phyloP scores from a whole-genome alignment of 2,797 vertebrate genomes.

The Meda fulgida region DNA sequence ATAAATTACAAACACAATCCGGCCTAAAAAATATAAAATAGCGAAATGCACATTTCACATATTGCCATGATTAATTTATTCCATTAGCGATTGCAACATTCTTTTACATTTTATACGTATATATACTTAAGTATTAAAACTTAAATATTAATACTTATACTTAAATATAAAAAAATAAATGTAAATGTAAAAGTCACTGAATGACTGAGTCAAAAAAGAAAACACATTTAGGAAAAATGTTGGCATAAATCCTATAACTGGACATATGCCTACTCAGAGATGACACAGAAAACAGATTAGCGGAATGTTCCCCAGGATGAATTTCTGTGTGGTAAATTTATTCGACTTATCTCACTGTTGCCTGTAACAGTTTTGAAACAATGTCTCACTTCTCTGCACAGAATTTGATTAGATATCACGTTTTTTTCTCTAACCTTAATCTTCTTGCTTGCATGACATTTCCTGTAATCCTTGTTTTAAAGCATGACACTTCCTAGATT shows the following conservation, averaged over 20 bases:
- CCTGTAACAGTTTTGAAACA: not conserved
- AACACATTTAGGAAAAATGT: not conserved
- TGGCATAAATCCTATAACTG: not conserved
- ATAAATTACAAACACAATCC: too few species aligned
- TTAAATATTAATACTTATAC: too few species aligned
- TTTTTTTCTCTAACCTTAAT: conserved; percentile 8
- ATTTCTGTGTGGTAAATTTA: conserved; percentile 12
- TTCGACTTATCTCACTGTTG: not conserved
- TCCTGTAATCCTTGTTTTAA: conserved; percentile 25
- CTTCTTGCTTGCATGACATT: conserved; percentile 24
- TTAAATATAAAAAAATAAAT: too few species aligned
- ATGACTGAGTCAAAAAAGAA: too few species aligned
- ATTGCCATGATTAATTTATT: too few species aligned
- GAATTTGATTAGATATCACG: conserved; percentile 7
- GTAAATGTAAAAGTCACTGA: too few species aligned
- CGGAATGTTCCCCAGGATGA: conserved; percentile 7
- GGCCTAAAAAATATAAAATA: too few species aligned
- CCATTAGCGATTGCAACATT: too few species aligned
- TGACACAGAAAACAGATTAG: conserved; percentile 19
- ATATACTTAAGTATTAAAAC: too few species aligned
- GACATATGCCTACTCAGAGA: conserved; percentile 18
- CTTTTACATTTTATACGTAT: too few species aligned
- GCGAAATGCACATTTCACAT: too few species aligned
- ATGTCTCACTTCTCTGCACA: not conserved
- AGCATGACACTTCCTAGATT: conserved; percentile 17